These are phyloP conservation scores for Pseudomyrmex dendroicus DNA, from an alignment of 1,140 invertebrate species.

Conservation along the genomic window DNA sequence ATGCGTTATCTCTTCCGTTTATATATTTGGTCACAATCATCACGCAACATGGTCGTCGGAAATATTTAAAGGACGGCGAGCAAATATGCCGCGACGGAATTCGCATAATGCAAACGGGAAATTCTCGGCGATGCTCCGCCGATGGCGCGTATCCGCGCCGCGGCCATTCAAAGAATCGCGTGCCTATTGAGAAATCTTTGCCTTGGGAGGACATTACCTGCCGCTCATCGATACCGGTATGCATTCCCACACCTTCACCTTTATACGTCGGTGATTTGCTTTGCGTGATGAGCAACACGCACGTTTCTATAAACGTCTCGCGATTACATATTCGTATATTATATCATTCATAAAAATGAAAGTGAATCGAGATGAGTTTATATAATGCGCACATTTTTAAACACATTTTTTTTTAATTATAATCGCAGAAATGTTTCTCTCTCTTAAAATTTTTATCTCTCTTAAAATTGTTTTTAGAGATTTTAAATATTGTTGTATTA, in stretches of 20 bases:
- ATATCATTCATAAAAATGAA: constrained; percentile 1
- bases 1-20: background rate
- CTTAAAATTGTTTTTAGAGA: too few relatives aligned
- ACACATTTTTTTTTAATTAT: background rate
- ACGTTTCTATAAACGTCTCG: constrained; percentile 9
- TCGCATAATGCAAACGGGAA: constrained; percentile 32
- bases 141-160: constrained; percentile 29
- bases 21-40: background rate
- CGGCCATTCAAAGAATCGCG: constrained; percentile 60
- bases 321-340: constrained; percentile 4
- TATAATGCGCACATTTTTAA: background rate
- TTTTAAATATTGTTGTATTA: too few relatives aligned
- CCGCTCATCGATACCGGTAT: constrained; percentile 37
- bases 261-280: constrained; percentile 16
- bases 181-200: constrained; percentile 63
- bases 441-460: too few relatives aligned
- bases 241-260: constrained; percentile 57
- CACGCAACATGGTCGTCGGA: background rate
- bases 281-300: constrained; percentile 13
- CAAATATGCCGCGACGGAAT: constrained; percentile 37
- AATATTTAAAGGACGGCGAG: constrained; percentile 5
- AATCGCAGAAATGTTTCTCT: too few relatives aligned
- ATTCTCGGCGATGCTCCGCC: constrained; percentile 43
- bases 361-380: background rate
- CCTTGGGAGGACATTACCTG: constrained; percentile 56